Conservation (phyloP, 2,797 vertebrate genomes). For the Catostomus latipinnis region DNA sequence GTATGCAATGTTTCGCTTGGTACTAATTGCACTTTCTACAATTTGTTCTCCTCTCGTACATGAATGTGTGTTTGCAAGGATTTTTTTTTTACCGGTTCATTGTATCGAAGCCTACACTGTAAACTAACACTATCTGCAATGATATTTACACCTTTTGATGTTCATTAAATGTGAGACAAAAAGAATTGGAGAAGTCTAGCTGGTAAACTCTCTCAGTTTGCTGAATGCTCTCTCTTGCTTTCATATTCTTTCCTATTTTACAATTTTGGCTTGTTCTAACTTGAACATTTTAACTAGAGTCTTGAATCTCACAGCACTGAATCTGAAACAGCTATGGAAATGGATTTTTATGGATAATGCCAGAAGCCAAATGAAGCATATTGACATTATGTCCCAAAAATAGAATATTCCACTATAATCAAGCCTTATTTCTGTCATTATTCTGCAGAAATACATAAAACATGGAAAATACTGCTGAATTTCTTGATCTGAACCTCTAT, state of each 20-base stretch:
- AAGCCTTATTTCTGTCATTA: slow-evolving; percentile 45
- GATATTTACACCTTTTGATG: slow-evolving; percentile 92
- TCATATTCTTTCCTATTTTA: slow-evolving; percentile 14
- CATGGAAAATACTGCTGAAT: slow-evolving; percentile 9
- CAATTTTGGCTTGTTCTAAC: slow-evolving; percentile 4
- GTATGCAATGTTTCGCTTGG: slow-evolving; percentile 15
- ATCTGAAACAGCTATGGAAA: slow-evolving; percentile 33
- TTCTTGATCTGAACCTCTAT: slow-evolving; percentile 15
- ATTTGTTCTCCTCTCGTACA: slow-evolving; percentile 66
- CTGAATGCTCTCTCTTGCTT: neutral
- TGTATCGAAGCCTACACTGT: slow-evolving; percentile 73
- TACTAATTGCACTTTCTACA: slow-evolving; percentile 85
- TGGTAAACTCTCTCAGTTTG: slow-evolving; percentile 18
- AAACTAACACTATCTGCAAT: slow-evolving; percentile 91
- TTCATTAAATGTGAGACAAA: slow-evolving; percentile 85
- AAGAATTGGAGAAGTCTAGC: slow-evolving; percentile 1
- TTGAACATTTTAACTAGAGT: slow-evolving; percentile 6
- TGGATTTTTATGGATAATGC: slow-evolving; percentile 38
- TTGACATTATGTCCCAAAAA: slow-evolving; percentile 38
- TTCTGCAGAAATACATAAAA: slow-evolving; percentile 9
- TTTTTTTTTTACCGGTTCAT: slow-evolving; percentile 54
- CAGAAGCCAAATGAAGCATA: slow-evolving; percentile 32
- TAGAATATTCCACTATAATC: slow-evolving; percentile 40
- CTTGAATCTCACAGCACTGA: slow-evolving; percentile 1
- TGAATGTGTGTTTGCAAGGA: slow-evolving; percentile 40